Evolutionary conservation across 1,140 invertebrate genomes (phyloP), one percentile per base, ranked within the genome.

Genomic region (Lepidotrigona ventralis): DNA sequence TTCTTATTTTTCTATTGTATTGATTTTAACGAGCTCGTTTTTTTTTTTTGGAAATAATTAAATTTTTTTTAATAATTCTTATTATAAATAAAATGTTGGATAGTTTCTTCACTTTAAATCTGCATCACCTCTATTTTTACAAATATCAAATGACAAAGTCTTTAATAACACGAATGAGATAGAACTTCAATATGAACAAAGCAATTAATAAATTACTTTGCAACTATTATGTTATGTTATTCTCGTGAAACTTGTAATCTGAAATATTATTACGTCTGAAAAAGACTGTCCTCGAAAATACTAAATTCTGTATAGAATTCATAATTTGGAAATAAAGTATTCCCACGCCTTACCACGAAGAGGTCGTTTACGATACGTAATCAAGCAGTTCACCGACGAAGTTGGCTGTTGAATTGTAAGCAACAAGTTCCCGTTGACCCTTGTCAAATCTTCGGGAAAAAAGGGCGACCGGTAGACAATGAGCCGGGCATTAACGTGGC

Each of bases 401-500:
- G 58, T 73, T 83, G 15, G 33, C 64, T 69, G 56, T 54, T 39
- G 79, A 85, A 70, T 82, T n/a, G 39, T 76, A 76, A 85, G 83
- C 83, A 85, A 85, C 83, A 85, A 85, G 83, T 85, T 39, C 66
- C 68, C 33, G 29, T 56, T 73, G 79, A 68, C 53, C 53, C 78
- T 74, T 74, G 69, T 84, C 71, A 68, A 60, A 69, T 80, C 79
- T 84, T 84, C 6, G 6, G 46, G 54, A 58, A 54, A 64, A 78
- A 87, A 79, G 66, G 66, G 23, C 33, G 39, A 2, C 15, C 78
- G 21, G 74, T 51, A 58, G 46, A 54, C 71, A 63, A 86, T 79
- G 77, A 84, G 75, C 60, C 68, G 17, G 66, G 64, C 33, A 81
- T 79, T 80, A 87, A 82, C 86, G 73, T 69, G 71, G 72, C 86